A percentile compares a stretch with the other conserved stretches of the same genome.
These are phyloP conservation scores for Morpho helenor DNA, from an alignment of 2,888 invertebrate species.

Conservation along the genomic window DNA sequence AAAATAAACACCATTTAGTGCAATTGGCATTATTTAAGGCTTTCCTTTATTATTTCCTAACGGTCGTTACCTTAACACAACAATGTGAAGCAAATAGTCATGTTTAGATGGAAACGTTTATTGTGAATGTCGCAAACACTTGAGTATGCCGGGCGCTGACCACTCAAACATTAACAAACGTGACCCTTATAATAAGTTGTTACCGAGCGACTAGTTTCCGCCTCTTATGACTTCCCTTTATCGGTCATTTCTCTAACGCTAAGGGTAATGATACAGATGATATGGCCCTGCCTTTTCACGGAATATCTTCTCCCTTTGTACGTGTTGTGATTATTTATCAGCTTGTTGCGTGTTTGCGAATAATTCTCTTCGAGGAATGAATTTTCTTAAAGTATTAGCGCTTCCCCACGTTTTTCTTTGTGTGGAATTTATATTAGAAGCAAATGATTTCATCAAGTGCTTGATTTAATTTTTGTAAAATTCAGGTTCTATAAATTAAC, in stretches of 20 bases:
- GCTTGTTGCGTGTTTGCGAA: constrained; percentile 9
- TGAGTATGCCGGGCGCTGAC: not conserved
- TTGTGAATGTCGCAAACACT: too few species aligned
- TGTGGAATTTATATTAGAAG: not conserved
- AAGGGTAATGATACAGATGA: constrained; percentile 11
- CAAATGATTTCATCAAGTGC: not conserved
- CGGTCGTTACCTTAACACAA: too few species aligned
- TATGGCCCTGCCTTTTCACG: constrained; percentile 5
- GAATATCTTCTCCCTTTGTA: constrained; percentile 12
- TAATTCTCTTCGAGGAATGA: not conserved
- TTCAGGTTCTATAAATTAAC: too few species aligned
- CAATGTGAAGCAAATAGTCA: too few species aligned
- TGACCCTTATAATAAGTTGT: constrained; percentile 15
- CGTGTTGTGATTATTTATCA: constrained; percentile 18
- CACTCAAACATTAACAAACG: constrained; percentile 14
- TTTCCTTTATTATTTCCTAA: too few species aligned
- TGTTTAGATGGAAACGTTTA: too few species aligned
- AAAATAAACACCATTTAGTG: too few species aligned
- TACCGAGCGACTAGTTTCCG: constrained; percentile 10
- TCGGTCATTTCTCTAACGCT: constrained; percentile 16
- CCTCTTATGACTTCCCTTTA: constrained; percentile 16
- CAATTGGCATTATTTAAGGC: too few species aligned
- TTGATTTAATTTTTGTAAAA: not conserved
- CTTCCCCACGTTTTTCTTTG: not conserved
- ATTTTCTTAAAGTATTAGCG: not conserved